Conservation (phyloP, 2,888 invertebrate genomes). For the Macrostomum cliftonense region DNA sequence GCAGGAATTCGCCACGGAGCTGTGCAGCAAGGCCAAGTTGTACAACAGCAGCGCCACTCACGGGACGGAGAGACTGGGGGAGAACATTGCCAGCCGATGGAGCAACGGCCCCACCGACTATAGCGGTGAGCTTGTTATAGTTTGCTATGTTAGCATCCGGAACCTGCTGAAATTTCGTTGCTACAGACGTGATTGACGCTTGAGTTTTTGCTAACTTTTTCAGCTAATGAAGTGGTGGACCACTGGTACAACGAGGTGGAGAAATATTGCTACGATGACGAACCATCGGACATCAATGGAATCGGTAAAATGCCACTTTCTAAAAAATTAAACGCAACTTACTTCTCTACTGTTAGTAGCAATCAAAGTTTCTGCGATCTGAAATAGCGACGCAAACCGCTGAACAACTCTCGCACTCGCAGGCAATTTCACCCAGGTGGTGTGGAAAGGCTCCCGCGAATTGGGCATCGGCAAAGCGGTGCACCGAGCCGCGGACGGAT, state of each 20-base stretch:
- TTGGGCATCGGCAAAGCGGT: conserved; percentile 11
- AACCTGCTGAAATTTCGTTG: too few species aligned
- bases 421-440: conserved; percentile 11
- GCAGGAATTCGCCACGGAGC: conserved; percentile 35
- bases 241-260: conserved; percentile 34
- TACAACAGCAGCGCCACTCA: conserved; percentile 54
- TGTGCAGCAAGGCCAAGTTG: conserved; percentile 61
- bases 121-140: conserved; percentile 25
- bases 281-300: conserved; percentile 10
- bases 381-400: too few species aligned
- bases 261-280: conserved; percentile 22
- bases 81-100: conserved; percentile 32
- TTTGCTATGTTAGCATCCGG: too few species aligned
- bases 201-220: too few species aligned
- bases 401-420: background rate
- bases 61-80: conserved; percentile 47
- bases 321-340: too few species aligned
- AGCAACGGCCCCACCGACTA: conserved; percentile 22
- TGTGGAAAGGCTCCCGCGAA: conserved; percentile 8
- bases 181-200: too few species aligned
- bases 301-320: conserved; percentile 8
- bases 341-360: too few species aligned
- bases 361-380: too few species aligned
- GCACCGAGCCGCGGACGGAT: background rate
- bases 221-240: conserved; percentile 26